Evolutionary conservation across 2,888 invertebrate species (phyloP), one percentile per base, ranked within the genome.

Genomic region (Galerucella calmariensis): DNA sequence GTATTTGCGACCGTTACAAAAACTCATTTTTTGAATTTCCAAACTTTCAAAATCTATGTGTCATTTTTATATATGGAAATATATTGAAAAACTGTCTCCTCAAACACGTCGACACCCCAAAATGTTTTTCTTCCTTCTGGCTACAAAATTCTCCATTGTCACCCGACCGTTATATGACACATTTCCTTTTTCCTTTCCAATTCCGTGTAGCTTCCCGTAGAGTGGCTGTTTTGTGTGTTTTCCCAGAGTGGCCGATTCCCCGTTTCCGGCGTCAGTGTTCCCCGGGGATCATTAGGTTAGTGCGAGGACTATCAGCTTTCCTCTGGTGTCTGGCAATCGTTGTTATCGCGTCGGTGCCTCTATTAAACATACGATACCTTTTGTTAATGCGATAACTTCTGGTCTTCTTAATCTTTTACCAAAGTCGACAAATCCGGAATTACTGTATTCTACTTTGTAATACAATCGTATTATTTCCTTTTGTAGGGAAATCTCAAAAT

Each of bases 241-340:
- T 78, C 80, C 78, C 80, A 74, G 66, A 74, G 76, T 74, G 76
- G 72, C 71, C 76, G 69, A 74, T 74, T 72, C 72, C 66, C 58
- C 46, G 66, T 72, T 66, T 72, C 72, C 72, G 72, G 66, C 66
- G 46, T 24, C 69, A 69, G 62, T 51, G 74, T 69, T 79, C 81
- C 77, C 78, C 11, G 14, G 81, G 79, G 81, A 80, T 78, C 81
- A 81, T 81, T 81, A 79, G 78, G 78, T 73, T 70, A 77, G 72
- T 72, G 76, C 74, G 76, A 76, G 77, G 69, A 75, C 76, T 76
- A 74, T 75, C 73, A 74, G 74, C 70, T 79, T 77, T 79, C 75
- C 69, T 72, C 61, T 69, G 68, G 68, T 74, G 66, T 65, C 65
- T 67, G 59, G 72, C 72, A 67, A 69, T 75, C 72, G 69, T 75